Evolutionary conservation across 2,797 vertebrate species (phyloP).

Genomic region (Acomys russatus): DNA sequence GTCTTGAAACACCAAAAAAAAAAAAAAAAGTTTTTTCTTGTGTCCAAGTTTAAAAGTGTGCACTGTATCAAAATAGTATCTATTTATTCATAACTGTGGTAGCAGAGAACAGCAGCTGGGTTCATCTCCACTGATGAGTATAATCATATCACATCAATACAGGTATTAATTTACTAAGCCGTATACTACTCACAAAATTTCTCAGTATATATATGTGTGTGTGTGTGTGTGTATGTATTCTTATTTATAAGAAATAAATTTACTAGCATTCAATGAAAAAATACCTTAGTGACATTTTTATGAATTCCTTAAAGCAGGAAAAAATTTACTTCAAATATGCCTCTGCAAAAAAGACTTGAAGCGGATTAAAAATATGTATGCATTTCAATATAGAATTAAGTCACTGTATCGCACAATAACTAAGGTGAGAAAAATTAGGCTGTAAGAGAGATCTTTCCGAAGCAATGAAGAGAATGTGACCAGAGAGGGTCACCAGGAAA

Average conservation of each 20-base stretch:
- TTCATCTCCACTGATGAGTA: not conserved
- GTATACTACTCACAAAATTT: constrained; percentile 23
- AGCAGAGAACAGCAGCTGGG: not conserved
- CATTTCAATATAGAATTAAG: constrained; percentile 23
- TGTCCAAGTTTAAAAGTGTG: constrained; percentile 47
- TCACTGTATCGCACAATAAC: not conserved
- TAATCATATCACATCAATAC: constrained; percentile 19
- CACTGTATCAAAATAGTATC: not conserved
- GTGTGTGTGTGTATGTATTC: no score
- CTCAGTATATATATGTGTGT: not conserved
- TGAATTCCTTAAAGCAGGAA: not conserved
- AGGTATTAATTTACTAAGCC: constrained; percentile 51
- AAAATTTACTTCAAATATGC: constrained; percentile 17
- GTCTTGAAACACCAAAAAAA: no score
- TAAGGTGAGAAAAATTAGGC: not conserved
- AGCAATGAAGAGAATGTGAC: not conserved
- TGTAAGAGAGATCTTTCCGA: not conserved
- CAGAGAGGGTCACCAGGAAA: not conserved
- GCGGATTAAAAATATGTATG: not conserved
- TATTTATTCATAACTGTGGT: constrained; percentile 44
- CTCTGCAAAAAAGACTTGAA: not conserved
- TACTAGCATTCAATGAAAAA: not conserved
- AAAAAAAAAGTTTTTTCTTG: constrained; percentile 61
- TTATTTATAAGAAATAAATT: not conserved
- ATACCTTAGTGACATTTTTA: not conserved